These are phyloP conservation scores for Linyphia triangularis DNA, from an alignment of 2,888 invertebrate species.

Conservation along the genomic window DNA sequence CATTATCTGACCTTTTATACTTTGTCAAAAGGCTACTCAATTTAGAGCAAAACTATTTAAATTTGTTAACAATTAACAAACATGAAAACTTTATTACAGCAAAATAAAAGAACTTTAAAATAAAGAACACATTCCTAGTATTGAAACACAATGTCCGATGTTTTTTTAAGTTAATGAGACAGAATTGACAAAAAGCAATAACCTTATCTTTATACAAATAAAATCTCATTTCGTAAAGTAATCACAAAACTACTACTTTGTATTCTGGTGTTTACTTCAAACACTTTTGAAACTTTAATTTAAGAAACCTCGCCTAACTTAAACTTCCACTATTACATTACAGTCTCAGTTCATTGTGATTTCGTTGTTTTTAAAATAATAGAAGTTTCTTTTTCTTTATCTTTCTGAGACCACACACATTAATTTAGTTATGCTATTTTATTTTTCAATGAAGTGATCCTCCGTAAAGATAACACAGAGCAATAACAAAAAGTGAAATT, in stretches of 20 bases:
- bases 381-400: too few species aligned
- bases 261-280: neutral
- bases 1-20: too few species aligned
- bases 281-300: neutral
- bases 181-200: neutral
- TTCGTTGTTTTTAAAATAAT: neutral
- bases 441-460: too few species aligned
- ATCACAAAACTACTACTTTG: neutral
- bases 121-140: too few species aligned
- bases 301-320: neutral
- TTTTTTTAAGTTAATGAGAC: too few species aligned
- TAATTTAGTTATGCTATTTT: neutral
- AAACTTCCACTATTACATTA: neutral
- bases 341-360: neutral
- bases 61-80: too few species aligned
- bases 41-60: too few species aligned
- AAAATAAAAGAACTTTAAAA: too few species aligned
- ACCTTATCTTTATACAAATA: neutral
- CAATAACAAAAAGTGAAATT: neutral
- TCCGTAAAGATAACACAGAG: neutral
- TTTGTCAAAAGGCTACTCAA: too few species aligned
- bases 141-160: too few species aligned
- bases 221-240: neutral
- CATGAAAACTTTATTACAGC: too few species aligned
- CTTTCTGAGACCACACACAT: too few species aligned